Evolutionary conservation across 30 jellyfish, hydroid and myxozoan species (phyloP).

Genomic region (Haliclystus octoradiatus): DNA sequence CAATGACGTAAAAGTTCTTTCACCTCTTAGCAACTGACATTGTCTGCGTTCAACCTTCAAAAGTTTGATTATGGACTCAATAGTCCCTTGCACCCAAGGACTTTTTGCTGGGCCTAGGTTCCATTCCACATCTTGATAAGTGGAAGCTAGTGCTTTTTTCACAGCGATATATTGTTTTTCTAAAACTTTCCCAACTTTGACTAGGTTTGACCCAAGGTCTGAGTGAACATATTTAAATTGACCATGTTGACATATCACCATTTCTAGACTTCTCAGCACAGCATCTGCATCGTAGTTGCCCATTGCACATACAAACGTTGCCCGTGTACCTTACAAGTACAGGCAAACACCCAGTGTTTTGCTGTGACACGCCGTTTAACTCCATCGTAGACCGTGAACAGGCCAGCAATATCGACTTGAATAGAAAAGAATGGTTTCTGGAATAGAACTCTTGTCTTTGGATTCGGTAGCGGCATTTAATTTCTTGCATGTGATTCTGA

Average conservation of each 20-base stretch:
- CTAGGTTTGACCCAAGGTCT: background rate
- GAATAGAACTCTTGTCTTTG: background rate
- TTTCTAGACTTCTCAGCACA: too few species aligned
- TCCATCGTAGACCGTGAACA: too few species aligned
- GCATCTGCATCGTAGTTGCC: too few species aligned
- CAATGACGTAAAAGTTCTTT: too few species aligned
- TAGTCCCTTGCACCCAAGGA: background rate
- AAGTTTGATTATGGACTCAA: background rate
- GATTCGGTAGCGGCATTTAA: background rate
- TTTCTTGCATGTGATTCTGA: background rate
- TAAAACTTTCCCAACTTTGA: background rate
- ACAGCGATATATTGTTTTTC: background rate
- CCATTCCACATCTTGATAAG: background rate
- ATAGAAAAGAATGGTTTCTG: constrained; percentile 1
- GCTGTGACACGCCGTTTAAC: too few species aligned
- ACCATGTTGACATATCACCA: too few species aligned
- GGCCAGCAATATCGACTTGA: too few species aligned
- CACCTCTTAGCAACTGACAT: too few species aligned
- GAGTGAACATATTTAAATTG: too few species aligned
- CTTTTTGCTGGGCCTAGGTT: background rate
- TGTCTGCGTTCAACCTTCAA: background rate
- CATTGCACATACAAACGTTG: too few species aligned
- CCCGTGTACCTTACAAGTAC: too few species aligned
- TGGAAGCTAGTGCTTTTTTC: background rate
- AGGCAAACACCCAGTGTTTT: too few species aligned